Conservation (phyloP, 2,888 invertebrate genomes). For the Drosophila pegasa region DNA sequence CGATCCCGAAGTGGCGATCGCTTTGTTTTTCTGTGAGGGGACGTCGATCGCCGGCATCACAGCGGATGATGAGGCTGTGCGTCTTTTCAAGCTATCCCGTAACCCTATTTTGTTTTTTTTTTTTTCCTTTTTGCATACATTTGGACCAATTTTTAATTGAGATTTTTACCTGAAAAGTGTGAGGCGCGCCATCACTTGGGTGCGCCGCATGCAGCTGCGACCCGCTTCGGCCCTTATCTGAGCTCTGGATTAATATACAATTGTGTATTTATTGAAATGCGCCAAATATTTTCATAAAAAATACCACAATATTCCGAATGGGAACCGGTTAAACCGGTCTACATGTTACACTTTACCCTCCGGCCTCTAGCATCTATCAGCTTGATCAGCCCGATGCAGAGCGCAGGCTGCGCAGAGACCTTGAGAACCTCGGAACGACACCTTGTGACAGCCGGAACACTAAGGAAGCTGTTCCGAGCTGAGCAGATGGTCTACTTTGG, state of each 20-base stretch:
- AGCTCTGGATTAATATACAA: conserved; percentile 44
- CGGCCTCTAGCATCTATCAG: conserved; percentile 19
- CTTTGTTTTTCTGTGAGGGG: conserved; percentile 48
- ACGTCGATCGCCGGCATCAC: conserved; percentile 39
- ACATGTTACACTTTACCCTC: conserved; percentile 35
- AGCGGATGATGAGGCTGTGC: conserved; percentile 48
- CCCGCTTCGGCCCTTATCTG: conserved; percentile 38
- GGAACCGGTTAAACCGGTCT: conserved; percentile 64
- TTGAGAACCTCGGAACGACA: conserved; percentile 22
- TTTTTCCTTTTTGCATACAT: conserved; percentile 41
- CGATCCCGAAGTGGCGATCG: conserved; percentile 73
- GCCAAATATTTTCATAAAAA: conserved; percentile 70
- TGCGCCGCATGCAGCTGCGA: conserved; percentile 60
- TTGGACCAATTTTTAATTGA: conserved; percentile 68
- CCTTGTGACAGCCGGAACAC: conserved; percentile 8
- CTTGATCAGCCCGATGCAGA: conserved; percentile 6
- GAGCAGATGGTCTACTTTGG: background rate
- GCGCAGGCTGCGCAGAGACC: conserved; percentile 14
- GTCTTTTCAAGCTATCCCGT: conserved; percentile 70
- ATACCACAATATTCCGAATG: conserved; percentile 68
- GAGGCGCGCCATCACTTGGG: conserved; percentile 36
- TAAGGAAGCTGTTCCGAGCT: background rate
- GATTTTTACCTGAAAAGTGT: conserved; percentile 71
- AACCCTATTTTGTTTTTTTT: conserved; percentile 45
- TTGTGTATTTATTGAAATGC: conserved; percentile 70